A percentile compares a stretch with the other conserved stretches of the same genome.
Evolutionary conservation across 2,113 vertebrate species (phyloP).

Genomic region (Mungos mungo): DNA sequence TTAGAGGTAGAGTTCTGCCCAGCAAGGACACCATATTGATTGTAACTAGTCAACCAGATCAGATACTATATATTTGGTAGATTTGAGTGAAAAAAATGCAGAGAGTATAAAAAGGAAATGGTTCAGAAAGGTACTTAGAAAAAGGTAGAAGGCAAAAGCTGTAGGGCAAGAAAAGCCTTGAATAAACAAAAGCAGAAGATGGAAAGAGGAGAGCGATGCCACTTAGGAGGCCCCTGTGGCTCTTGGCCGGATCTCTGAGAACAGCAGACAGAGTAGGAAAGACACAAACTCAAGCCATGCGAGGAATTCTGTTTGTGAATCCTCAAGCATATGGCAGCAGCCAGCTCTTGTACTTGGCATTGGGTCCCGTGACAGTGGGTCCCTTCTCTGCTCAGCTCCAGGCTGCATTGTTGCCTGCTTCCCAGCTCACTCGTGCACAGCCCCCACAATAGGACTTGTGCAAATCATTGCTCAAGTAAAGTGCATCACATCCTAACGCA

Average conservation of each 20-base stretch:
- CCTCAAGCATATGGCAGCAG: background rate
- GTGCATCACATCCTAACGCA: background rate
- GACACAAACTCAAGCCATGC: background rate
- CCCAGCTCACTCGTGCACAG: background rate
- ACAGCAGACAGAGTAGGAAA: background rate
- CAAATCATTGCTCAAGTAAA: background rate
- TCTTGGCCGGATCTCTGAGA: background rate
- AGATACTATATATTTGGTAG: background rate
- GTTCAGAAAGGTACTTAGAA: background rate
- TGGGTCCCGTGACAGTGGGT: background rate
- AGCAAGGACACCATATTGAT: background rate
- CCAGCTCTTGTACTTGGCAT: background rate
- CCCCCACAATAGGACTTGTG: background rate
- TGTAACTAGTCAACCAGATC: background rate
- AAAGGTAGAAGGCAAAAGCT: background rate
- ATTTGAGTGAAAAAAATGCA: background rate
- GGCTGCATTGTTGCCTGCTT: background rate
- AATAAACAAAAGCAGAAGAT: background rate
- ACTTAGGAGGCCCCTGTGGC: background rate
- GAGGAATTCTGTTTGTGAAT: background rate
- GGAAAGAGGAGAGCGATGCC: fast-evolving
- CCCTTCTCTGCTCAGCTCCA: background rate
- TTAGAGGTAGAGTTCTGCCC: background rate
- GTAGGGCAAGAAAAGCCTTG: background rate
- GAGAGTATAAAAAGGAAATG: background rate